Percentiles rank a stretch among this genome's conserved stretches.
phyloP scores from a whole-genome alignment of 2,888 invertebrate genomes.

The Dicycla oo region DNA sequence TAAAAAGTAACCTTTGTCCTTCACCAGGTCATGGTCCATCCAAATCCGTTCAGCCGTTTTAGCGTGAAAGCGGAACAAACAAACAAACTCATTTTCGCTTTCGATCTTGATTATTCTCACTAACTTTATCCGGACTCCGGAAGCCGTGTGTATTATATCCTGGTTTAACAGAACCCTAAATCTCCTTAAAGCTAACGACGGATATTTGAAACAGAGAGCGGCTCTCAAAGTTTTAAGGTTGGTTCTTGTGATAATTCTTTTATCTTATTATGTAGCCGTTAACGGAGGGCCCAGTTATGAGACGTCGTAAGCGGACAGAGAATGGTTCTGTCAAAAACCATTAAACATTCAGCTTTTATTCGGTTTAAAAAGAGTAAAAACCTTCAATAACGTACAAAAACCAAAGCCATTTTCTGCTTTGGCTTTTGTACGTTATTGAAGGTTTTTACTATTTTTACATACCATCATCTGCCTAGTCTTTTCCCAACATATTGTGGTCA shows the following conservation, averaged over 20 bases:
- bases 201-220: slow-evolving; percentile 34
- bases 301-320: slow-evolving; percentile 38
- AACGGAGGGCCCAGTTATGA: slow-evolving; percentile 47
- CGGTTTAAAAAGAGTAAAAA: not conserved
- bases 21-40: too few species aligned
- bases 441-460: too few species aligned
- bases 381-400: too few species aligned
- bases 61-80: too few species aligned
- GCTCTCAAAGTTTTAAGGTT: slow-evolving; percentile 43
- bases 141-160: not conserved
- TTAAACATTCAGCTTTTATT: slow-evolving; percentile 30
- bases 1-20: too few species aligned
- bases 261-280: slow-evolving; percentile 49
- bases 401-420: too few species aligned
- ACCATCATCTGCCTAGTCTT: too few species aligned
- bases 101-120: not conserved
- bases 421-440: too few species aligned
- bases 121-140: not conserved
- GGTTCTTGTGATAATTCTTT: slow-evolving; percentile 35
- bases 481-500: too few species aligned
- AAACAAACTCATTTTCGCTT: too few species aligned
- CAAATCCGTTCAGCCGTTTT: too few species aligned
- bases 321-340: slow-evolving; percentile 41
- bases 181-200: slow-evolving; percentile 15
- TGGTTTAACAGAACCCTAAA: slow-evolving; percentile 13